A percentile compares a stretch with the other conserved stretches of the same genome.
Evolutionary conservation across 2,797 vertebrate species (phyloP).

Genomic region (Thalassophryne amazonica): DNA sequence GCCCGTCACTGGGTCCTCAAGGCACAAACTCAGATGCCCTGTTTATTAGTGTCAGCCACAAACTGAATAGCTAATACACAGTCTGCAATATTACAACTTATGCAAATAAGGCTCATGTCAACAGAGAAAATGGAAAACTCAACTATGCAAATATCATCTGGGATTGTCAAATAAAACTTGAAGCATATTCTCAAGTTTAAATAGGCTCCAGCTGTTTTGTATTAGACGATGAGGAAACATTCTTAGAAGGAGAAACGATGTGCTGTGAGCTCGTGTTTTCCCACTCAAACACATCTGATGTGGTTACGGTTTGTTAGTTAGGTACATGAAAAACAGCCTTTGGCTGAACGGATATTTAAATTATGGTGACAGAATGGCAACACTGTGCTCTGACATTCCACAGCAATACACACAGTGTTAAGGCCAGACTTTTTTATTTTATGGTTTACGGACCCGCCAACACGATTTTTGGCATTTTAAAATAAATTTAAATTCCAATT

Average conservation of each 20-base stretch:
- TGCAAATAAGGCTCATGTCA: slow-evolving; percentile 7
- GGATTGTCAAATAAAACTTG: background rate
- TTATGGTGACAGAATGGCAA: background rate
- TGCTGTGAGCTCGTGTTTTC: background rate
- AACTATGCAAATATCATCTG: slow-evolving; percentile 14
- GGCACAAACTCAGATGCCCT: background rate
- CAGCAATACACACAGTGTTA: no score
- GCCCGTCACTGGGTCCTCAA: no score
- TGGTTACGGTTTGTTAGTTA: slow-evolving; percentile 8
- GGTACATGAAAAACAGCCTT: slow-evolving; percentile 4
- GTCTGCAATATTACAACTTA: slow-evolving; percentile 8
- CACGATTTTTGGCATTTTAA: no score
- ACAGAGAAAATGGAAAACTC: background rate
- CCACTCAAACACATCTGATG: slow-evolving; percentile 29
- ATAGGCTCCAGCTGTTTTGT: slow-evolving; percentile 5
- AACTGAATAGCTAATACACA: background rate
- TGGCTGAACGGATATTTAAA: slow-evolving; percentile 5
- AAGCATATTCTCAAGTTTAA: slow-evolving; percentile 4
- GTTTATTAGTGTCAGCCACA: background rate
- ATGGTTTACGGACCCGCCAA: no score
- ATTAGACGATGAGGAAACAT: slow-evolving; percentile 1
- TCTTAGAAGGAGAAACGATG: slow-evolving; percentile 1
- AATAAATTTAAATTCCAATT: no score
- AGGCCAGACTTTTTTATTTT: no score
- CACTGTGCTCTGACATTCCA: no score